Conservation (phyloP, 1,140 invertebrate genomes). For the Lamellibrachia luymesi region DNA sequence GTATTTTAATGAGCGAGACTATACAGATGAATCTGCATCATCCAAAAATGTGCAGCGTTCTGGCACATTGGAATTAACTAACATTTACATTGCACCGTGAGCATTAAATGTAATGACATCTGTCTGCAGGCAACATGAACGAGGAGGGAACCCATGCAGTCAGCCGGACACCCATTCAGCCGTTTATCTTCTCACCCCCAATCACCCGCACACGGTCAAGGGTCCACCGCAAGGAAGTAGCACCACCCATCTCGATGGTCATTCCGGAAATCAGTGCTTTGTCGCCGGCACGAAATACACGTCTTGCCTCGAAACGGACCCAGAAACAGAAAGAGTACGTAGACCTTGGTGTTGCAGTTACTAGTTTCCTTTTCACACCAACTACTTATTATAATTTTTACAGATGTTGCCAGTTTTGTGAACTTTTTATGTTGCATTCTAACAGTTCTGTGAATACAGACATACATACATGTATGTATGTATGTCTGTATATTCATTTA, state of each 20-base stretch:
- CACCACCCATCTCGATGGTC: not conserved
- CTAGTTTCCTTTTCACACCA: not conserved
- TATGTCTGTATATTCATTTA: too few species aligned
- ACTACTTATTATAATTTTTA: not conserved
- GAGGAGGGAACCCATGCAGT: not conserved
- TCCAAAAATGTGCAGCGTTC: too few species aligned
- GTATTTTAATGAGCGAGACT: too few species aligned
- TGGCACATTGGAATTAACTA: too few species aligned
- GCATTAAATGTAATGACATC: not conserved
- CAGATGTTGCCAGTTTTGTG: not conserved
- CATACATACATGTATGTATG: too few species aligned
- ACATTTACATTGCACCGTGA: too few species aligned
- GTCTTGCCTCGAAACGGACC: not conserved
- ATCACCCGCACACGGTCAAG: not conserved
- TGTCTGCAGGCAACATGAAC: not conserved
- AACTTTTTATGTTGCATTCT: too few species aligned
- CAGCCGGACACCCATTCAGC: not conserved
- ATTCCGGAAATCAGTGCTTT: not conserved
- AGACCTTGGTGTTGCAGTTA: not conserved
- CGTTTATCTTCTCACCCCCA: not conserved
- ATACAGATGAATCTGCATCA: too few species aligned
- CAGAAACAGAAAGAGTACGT: not conserved
- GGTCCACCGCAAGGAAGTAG: not conserved
- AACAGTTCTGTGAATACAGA: too few species aligned
- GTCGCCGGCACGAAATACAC: not conserved